phyloP scores from a whole-genome alignment of 2,888 invertebrate species.

The Miltochrista miniata region DNA sequence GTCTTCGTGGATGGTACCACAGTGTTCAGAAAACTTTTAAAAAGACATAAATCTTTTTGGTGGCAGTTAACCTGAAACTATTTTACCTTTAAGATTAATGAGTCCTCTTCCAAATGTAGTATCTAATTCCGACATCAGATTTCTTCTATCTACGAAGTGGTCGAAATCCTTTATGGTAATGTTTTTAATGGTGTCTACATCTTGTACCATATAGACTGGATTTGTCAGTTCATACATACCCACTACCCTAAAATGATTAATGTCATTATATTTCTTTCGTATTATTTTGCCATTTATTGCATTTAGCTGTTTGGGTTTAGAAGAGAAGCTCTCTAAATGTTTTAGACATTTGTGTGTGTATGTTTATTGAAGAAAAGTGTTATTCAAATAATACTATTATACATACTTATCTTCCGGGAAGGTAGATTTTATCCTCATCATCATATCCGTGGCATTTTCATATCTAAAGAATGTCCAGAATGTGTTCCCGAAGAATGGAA shows the following conservation, averaged over 20 bases:
- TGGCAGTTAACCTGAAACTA: no score
- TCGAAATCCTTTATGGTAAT: neutral
- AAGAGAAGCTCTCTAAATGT: no score
- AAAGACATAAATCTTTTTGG: no score
- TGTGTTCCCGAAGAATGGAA: constrained; percentile 21
- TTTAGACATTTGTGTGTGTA: no score
- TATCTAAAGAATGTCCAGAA: constrained; percentile 12
- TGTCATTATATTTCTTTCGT: no score
- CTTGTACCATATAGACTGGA: constrained; percentile 6
- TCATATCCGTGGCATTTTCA: constrained; percentile 12
- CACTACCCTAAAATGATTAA: neutral
- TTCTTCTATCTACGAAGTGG: constrained; percentile 2
- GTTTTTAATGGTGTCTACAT: neutral
- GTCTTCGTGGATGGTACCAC: no score
- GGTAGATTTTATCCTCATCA: constrained; percentile 3
- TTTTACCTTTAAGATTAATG: neutral
- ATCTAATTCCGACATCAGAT: neutral
- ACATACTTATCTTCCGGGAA: constrained; percentile 18
- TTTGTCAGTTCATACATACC: constrained; percentile 81
- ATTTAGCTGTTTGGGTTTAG: no score
- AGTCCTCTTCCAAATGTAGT: neutral
- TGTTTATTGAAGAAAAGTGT: no score
- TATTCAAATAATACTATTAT: neutral
- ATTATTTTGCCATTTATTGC: no score
- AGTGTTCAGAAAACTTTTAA: no score